phyloP scores from a whole-genome alignment of 2,797 vertebrate genomes.

The Dipus sagitta region DNA sequence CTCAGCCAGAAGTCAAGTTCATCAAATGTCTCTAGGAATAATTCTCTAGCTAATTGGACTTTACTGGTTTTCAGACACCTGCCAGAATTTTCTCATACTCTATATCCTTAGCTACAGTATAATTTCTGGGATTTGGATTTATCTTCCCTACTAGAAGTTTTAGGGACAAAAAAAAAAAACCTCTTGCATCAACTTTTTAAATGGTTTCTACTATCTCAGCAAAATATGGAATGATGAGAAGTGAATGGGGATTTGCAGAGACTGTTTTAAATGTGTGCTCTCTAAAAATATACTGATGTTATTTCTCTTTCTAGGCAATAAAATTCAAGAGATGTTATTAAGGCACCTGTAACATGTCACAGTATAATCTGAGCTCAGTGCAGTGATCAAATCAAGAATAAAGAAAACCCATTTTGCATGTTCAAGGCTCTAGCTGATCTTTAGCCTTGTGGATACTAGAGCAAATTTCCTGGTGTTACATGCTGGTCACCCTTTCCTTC shows the following conservation, averaged over 20 bases:
- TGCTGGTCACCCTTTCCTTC: conserved; percentile 67
- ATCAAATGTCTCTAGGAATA: conserved; percentile 55
- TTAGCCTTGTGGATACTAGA: conserved; percentile 56
- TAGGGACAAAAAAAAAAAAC: not conserved
- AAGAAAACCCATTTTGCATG: conserved; percentile 64
- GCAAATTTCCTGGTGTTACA: conserved; percentile 61
- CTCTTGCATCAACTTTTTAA: not conserved
- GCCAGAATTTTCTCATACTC: not conserved
- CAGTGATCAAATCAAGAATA: conserved; percentile 65
- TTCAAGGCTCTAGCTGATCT: conserved; percentile 58
- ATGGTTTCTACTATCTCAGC: not conserved
- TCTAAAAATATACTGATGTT: not conserved
- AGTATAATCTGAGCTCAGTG: conserved; percentile 5
- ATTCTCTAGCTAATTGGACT: conserved; percentile 60
- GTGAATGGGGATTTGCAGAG: not conserved
- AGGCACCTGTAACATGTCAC: not conserved
- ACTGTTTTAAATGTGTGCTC: not conserved
- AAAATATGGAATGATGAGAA: not conserved
- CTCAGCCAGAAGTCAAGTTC: conserved; percentile 53
- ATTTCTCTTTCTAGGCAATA: not conserved
- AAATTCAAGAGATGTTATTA: not conserved
- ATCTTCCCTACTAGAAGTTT: not conserved
- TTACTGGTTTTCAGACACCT: conserved; percentile 55
- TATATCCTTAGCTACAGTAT: not conserved
- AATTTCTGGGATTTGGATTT: not conserved